Evolutionary conservation across 1,140 invertebrate species (phyloP).

Genomic region (Orchestia grillus): DNA sequence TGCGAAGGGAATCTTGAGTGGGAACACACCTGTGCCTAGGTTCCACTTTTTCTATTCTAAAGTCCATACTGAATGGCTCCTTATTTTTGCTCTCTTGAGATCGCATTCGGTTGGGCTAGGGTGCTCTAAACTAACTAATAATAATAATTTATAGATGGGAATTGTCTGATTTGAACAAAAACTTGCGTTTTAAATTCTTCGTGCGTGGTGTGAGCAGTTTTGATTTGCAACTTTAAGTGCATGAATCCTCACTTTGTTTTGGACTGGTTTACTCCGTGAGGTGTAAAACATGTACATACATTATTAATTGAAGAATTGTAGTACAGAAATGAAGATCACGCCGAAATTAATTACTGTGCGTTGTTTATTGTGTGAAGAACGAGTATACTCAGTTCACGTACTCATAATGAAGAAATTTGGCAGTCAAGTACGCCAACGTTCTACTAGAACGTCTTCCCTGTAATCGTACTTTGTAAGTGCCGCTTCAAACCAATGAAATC

Average conservation of each 20-base stretch:
- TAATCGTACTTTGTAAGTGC: not conserved
- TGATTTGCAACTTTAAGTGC: not conserved
- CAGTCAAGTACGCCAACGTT: not conserved
- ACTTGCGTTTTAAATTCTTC: not conserved
- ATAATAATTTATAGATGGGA: too few species aligned
- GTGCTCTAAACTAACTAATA: too few species aligned
- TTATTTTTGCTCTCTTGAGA: too few species aligned
- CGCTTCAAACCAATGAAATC: not conserved
- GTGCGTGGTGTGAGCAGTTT: not conserved
- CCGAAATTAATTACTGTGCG: too few species aligned
- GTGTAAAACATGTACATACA: not conserved
- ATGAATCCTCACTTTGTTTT: not conserved
- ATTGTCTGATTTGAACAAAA: not conserved
- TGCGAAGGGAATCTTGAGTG: too few species aligned
- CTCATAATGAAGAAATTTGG: too few species aligned
- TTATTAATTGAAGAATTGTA: not conserved
- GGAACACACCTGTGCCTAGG: too few species aligned
- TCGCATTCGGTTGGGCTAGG: too few species aligned
- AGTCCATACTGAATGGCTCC: too few species aligned
- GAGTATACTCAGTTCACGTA: too few species aligned
- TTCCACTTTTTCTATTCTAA: too few species aligned
- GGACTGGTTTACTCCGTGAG: not conserved
- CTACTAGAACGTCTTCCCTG: not conserved
- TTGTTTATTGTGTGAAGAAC: too few species aligned
- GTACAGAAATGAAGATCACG: not conserved